Base-by-base conservation (phyloP, 2,113 vertebrate species). In the Orcinus orca region DNA sequence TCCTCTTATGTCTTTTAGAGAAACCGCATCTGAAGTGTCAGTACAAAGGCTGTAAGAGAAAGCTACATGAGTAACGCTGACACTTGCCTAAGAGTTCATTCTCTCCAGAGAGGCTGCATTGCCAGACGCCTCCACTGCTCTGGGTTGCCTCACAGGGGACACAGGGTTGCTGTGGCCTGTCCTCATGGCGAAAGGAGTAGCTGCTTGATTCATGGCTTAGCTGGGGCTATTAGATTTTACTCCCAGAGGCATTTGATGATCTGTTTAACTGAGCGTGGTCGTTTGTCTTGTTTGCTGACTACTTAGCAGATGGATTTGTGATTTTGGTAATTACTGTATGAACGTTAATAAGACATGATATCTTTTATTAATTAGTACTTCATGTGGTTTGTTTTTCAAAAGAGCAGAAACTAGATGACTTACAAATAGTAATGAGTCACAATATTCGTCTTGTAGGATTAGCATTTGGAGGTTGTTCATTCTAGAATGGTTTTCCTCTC, bases 211-310 rank as follows among this genome's bases (percentile, higher is more conserved):
- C 98, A 92, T 98, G 98, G 97, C 98, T 98, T 98, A 98, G 98
- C 97, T 84, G 92, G 97, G 97, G 92, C 98, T 98, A 97, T 99
- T 98, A 98, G 98, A 98, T 98, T 98, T 97, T 98, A 98, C 97
- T 99, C 99, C 99, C 99, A 97, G 88, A 98, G 99, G 99, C 99
- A 97, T 98, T 98, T 95, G 98, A 97, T 99, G 99, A 99, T 99
- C 99, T 98, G 98, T 98, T 99, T 99, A 99, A 98, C 98, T 98
- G 98, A 99, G 99, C 98, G 97, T 96, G 98, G 98, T 98, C 98
- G 93, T 99, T 99, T 99, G 98, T 99, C 99, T 99, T 99, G 99
- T 99, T 99, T 99, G 99, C 98, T 97, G 98, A 98, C 98, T 98
- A 81, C 92, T 98, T 98, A 98, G 96, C 98, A 98, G 98, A 98